Conservation (phyloP, 1,140 invertebrate genomes). For the Papilio machaon region DNA sequence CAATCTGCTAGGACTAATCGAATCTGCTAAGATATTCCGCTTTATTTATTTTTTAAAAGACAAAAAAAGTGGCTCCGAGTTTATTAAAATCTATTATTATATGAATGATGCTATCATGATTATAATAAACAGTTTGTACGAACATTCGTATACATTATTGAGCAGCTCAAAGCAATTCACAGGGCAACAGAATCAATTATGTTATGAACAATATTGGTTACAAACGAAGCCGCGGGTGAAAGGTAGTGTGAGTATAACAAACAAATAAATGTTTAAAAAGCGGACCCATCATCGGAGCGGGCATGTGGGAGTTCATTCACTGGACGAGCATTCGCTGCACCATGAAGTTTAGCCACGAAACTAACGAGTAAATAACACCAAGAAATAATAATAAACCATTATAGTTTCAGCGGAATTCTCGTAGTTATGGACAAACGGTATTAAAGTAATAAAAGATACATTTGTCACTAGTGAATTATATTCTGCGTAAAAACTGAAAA, state of each 20-base stretch:
- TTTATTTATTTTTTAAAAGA: background rate
- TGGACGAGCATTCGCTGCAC: constrained; percentile 59
- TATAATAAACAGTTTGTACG: background rate
- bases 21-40: background rate
- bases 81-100: background rate
- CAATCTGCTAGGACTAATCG: no score
- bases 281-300: constrained; percentile 53
- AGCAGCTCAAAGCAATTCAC: constrained; percentile 15
- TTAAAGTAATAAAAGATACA: no score
- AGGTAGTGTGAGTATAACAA: constrained; percentile 46
- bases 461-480: no score
- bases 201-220: constrained; percentile 36
- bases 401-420: background rate
- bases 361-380: background rate
- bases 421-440: no score
- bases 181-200: constrained; percentile 34
- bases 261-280: constrained; percentile 52
- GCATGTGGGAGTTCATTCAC: constrained; percentile 68
- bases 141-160: constrained; percentile 1
- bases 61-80: background rate
- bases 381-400: background rate
- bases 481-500: no score
- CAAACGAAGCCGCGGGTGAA: constrained; percentile 36
- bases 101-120: background rate
- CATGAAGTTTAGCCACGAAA: constrained; percentile 38